phyloP scores from a whole-genome alignment of 2,888 invertebrate genomes.

The Antitype chi region DNA sequence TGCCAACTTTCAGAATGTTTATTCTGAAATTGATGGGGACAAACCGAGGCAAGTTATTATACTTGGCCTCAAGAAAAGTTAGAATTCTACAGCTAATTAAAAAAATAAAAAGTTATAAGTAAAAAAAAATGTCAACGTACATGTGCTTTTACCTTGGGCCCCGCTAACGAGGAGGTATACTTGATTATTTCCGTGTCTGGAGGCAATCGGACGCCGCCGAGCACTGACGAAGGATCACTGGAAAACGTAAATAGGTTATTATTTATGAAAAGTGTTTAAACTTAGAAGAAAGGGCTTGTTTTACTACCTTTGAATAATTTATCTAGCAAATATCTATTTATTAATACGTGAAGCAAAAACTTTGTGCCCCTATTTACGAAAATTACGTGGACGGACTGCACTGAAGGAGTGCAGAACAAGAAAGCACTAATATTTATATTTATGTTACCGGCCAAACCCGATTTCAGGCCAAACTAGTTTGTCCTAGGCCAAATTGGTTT shows the following conservation, averaged over 20 bases:
- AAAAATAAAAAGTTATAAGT: neutral
- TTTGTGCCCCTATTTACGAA: no score
- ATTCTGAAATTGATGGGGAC: no score
- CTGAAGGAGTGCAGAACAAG: no score
- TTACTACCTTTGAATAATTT: neutral
- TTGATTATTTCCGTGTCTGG: constrained; percentile 97
- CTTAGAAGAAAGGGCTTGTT: neutral
- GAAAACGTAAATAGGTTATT: constrained; percentile 57
- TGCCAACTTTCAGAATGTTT: no score
- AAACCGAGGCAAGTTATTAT: no score
- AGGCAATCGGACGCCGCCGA: constrained; percentile 95
- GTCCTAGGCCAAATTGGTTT: no score
- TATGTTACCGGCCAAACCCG: no score
- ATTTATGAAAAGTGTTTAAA: neutral
- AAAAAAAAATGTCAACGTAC: constrained; percentile 42
- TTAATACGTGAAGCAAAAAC: no score
- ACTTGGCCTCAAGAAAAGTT: neutral
- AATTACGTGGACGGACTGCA: no score
- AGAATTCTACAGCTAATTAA: neutral
- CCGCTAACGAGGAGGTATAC: constrained; percentile 96
- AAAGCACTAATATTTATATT: no score
- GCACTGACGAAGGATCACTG: constrained; percentile 95
- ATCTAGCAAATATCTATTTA: neutral
- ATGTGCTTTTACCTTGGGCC: constrained; percentile 92
- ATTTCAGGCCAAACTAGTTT: no score